Evolutionary conservation across 2,113 vertebrate genomes (phyloP).

Genomic region (Hippolais icterina): DNA sequence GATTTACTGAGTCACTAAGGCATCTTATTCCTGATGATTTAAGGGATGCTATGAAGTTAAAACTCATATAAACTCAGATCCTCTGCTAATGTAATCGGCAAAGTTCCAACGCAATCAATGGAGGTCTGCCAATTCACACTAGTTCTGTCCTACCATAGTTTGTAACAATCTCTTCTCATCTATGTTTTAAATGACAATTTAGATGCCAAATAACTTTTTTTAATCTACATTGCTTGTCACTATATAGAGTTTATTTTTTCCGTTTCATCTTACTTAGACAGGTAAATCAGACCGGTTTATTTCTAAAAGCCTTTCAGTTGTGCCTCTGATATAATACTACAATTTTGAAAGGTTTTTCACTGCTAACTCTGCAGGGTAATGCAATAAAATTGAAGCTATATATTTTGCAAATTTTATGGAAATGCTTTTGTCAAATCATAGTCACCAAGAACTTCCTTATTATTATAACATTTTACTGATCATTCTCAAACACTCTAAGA

Average conservation of each 20-base stretch:
- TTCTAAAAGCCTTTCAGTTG: conserved; percentile 15
- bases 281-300: conserved; percentile 23
- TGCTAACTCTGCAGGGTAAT: not conserved
- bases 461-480: not conserved
- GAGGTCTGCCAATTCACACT: conserved; percentile 31
- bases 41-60: conserved; percentile 36
- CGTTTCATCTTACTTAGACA: conserved; percentile 7
- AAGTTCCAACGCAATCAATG: conserved; percentile 34
- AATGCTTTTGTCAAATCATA: not conserved
- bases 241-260: conserved; percentile 1
- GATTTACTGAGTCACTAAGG: conserved; percentile 53
- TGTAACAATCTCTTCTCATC: conserved; percentile 11
- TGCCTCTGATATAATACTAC: not conserved
- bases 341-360: conserved; percentile 2
- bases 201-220: conserved; percentile 9
- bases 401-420: conserved; percentile 18
- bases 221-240: not conserved
- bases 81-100: conserved; percentile 40
- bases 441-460: not conserved
- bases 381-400: conserved; percentile 29
- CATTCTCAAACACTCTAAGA: not conserved
- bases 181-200: conserved; percentile 12
- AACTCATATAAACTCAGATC: conserved; percentile 33
- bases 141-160: not conserved
- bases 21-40: conserved; percentile 51